phyloP scores from a whole-genome alignment of 2,888 invertebrate species.

The Amphipoea oculea region DNA sequence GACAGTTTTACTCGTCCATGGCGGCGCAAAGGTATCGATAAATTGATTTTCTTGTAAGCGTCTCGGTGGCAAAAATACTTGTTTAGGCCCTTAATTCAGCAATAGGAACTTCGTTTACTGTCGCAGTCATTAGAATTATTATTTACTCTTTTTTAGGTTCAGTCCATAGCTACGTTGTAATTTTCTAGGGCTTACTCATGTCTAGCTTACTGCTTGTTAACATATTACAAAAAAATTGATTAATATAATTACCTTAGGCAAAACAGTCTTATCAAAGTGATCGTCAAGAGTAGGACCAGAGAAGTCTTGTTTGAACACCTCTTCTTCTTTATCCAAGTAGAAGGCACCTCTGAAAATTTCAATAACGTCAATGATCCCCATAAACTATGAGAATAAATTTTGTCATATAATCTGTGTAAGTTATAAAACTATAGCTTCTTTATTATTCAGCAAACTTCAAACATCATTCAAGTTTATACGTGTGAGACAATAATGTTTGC shows the following conservation, averaged over 20 bases:
- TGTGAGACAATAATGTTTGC: background rate
- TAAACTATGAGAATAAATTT: background rate
- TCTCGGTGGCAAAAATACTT: background rate
- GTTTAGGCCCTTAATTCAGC: background rate
- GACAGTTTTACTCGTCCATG: background rate
- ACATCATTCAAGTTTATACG: background rate
- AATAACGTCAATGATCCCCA: background rate
- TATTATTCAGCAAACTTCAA: background rate
- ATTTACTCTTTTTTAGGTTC: background rate
- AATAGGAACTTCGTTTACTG: background rate
- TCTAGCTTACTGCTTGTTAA: background rate
- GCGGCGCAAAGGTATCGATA: too few species aligned
- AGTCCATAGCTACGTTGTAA: background rate
- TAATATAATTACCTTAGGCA: slow-evolving; percentile 93
- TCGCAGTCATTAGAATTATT: background rate
- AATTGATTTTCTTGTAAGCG: background rate
- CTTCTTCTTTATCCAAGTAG: slow-evolving; percentile 98
- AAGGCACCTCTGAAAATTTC: slow-evolving; percentile 95
- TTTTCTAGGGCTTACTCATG: background rate
- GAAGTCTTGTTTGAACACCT: slow-evolving; percentile 97
- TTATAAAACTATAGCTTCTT: background rate
- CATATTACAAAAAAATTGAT: background rate
- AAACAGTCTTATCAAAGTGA: slow-evolving; percentile 99
- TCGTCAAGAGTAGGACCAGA: slow-evolving; percentile 99
- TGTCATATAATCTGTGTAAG: background rate